Base-by-base conservation (phyloP, 2,113 vertebrate species). In the Rhineura floridana region DNA sequence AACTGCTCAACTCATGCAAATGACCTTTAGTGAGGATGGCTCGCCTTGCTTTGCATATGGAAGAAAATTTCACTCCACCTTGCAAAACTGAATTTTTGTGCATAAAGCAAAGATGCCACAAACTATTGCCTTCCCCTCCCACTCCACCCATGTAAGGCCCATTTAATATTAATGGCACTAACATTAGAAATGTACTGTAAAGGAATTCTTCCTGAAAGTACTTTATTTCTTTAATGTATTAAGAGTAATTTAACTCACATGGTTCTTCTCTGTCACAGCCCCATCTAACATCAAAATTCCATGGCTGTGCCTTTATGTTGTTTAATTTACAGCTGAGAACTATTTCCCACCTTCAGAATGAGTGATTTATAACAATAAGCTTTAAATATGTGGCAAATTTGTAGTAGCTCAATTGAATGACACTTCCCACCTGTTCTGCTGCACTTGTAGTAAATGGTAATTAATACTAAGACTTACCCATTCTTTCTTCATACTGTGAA, bases 331-430 rank as follows among this genome's bases (percentile, higher is more conserved):
- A 69, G 62, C 25, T 28, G 36, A 76, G 15, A 83, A 88, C 33
- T 70, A 78, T 79, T 80, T 55, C 17, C 19, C 67, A 88, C 50
- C 52, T 23, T 82, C 52, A 83, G 15, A 69, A 44, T 25, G 1
- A 44, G 44, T 85, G 93, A 62, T 91, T 85, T 94, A 88, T 65
- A 87, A 88, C 52, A 85, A 90, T 85, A 89, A 90, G 85, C 28
- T 88, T 84, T 13, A 4, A 85, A 77, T 77, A 92, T 70, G 91
- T 63, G 59, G 72, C 44, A 10, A 88, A 62, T 82, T 93, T 90
- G 67, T 76, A 80, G 87, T 42, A 21, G 46, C 84, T 69, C 62
- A 89, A 94, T 90, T 12, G 52, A 55, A 77, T 55, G 63, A 11
- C 0, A 42, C 50, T 83, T n/a, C 88, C 89, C 50, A 84, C 90